Conservation (phyloP, 2,888 invertebrate genomes). For the Drosophila trichaetosa region DNA sequence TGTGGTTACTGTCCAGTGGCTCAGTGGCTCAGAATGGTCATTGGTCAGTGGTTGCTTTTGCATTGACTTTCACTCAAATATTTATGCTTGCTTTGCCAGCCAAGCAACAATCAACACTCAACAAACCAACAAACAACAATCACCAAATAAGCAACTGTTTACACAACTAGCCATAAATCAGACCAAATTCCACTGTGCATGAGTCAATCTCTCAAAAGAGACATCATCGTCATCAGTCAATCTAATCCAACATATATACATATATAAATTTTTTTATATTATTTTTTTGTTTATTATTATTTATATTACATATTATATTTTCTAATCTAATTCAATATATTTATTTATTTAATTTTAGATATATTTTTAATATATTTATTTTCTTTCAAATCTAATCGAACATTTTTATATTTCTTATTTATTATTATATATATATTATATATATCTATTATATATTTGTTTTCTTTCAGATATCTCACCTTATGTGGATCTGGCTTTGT, state of each 20-base stretch:
- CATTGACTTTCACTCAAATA: constrained; percentile 74
- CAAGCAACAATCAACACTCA: neutral
- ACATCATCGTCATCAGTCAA: neutral
- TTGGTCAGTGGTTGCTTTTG: constrained; percentile 24
- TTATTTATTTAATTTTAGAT: neutral
- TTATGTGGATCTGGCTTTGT: constrained; percentile 86
- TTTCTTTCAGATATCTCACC: constrained; percentile 85
- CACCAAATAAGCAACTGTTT: constrained; percentile 37
- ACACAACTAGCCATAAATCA: constrained; percentile 60
- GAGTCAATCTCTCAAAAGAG: constrained; percentile 3
- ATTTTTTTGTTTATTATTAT: neutral
- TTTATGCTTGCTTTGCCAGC: constrained; percentile 52
- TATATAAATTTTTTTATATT: neutral
- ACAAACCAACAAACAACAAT: neutral
- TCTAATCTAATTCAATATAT: neutral
- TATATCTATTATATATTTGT: neutral
- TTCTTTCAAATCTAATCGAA: neutral
- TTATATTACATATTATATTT: neutral
- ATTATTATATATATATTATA: neutral
- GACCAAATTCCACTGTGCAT: constrained; percentile 50
- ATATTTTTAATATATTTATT: constrained; percentile 5
- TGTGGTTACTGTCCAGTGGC: constrained; percentile 25
- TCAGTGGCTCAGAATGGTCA: constrained; percentile 7
- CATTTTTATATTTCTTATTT: too few relatives aligned
- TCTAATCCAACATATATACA: neutral